Evolutionary conservation across 2,113 vertebrate species (phyloP).

Genomic region (Myotis lucifugus): DNA sequence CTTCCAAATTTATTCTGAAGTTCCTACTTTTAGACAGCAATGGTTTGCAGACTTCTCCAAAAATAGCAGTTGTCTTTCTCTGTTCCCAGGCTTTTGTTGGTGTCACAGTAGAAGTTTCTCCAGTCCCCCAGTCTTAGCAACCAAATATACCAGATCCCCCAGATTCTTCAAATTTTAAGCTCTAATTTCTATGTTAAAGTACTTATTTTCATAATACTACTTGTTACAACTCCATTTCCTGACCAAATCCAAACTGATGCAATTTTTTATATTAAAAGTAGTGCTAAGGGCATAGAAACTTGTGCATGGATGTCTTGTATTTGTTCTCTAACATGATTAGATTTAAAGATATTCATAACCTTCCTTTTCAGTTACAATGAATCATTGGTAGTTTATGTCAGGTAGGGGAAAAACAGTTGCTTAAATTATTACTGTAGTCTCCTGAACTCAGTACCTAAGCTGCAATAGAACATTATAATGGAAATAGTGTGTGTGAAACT

Average conservation of each 20-base stretch:
- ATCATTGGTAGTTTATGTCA: neutral
- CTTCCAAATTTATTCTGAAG: neutral
- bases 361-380: neutral
- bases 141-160: neutral
- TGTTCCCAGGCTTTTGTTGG: neutral
- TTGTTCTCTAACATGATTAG: neutral
- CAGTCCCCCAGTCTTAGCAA: neutral
- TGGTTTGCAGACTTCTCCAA: neutral
- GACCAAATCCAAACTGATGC: neutral
- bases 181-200: neutral
- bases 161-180: neutral
- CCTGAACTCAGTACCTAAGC: neutral
- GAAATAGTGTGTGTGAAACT: neutral
- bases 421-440: neutral
- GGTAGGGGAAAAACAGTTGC: neutral
- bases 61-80: neutral
- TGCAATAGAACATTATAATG: neutral
- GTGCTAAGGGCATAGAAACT: neutral
- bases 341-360: neutral
- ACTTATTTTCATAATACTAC: neutral
- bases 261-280: neutral
- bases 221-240: neutral
- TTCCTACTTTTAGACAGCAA: neutral
- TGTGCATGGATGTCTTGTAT: neutral
- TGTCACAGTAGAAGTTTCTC: neutral